phyloP scores from a whole-genome alignment of 1,140 invertebrate species.

The Colletes latitarsis region DNA sequence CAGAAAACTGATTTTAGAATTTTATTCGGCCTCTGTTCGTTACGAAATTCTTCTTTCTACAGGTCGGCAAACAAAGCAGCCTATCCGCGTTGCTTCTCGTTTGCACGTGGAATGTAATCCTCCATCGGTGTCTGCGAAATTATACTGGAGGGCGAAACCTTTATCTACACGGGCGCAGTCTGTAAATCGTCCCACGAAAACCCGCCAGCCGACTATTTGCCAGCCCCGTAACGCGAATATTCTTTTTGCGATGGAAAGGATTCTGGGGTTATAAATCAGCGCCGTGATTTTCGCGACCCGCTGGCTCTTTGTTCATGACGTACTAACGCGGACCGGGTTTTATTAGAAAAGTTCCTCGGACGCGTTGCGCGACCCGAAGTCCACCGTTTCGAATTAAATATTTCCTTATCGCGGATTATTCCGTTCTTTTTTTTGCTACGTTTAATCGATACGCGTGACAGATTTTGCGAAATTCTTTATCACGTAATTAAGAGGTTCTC shows the following conservation, averaged over 20 bases:
- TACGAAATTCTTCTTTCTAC: not conserved
- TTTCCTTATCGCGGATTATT: too few relatives aligned
- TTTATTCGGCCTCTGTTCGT: too few relatives aligned
- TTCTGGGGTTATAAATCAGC: conserved; percentile 13
- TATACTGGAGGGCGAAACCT: not conserved
- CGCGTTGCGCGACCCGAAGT: not conserved
- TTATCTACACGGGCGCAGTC: not conserved
- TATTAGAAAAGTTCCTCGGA: not conserved
- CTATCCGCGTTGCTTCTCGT: not conserved
- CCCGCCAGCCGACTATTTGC: not conserved
- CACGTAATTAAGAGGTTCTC: conserved; percentile 2
- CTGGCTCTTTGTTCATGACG: not conserved
- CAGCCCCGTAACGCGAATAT: not conserved
- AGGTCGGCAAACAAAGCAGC: not conserved
- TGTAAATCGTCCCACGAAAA: not conserved
- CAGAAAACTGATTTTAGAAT: too few relatives aligned
- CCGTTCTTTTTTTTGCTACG: too few relatives aligned
- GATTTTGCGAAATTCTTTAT: not conserved
- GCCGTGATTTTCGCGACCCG: not conserved
- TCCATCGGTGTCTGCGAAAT: not conserved
- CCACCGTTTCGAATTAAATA: not conserved
- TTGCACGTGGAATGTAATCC: conserved; percentile 10
- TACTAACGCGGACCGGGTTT: not conserved
- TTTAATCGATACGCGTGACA: not conserved
- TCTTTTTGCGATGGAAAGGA: not conserved